Conservation (phyloP, 2,888 invertebrate species). For the Stenurella melanura region DNA sequence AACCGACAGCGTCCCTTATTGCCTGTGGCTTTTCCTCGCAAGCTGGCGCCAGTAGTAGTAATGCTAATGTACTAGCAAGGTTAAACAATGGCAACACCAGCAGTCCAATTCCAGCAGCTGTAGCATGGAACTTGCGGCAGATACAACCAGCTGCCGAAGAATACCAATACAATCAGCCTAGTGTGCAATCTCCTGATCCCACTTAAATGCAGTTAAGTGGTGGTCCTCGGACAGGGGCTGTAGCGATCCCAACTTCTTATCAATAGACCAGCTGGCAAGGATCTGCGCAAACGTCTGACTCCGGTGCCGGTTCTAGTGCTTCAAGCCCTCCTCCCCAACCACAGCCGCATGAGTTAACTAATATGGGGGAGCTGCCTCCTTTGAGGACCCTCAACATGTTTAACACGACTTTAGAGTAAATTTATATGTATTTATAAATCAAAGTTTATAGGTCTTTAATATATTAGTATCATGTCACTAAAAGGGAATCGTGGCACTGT, state of each 20-base stretch:
- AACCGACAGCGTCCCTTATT: constrained; percentile 84
- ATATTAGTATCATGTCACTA: constrained; percentile 32
- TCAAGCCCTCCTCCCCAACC: constrained; percentile 80
- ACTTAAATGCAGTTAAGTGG: constrained; percentile 87
- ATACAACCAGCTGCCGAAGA: constrained; percentile 81
- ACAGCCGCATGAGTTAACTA: constrained; percentile 88
- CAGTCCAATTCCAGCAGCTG: constrained; percentile 83
- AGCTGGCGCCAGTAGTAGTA: constrained; percentile 77
- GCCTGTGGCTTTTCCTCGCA: constrained; percentile 80
- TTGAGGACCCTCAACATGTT: constrained; percentile 95
- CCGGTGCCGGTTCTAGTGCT: constrained; percentile 74
- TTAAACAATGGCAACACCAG: constrained; percentile 82
- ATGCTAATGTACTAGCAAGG: constrained; percentile 77
- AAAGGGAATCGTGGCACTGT: constrained; percentile 49
- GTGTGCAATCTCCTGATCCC: constrained; percentile 88
- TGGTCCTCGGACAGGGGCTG: constrained; percentile 72
- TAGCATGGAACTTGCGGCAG: constrained; percentile 80
- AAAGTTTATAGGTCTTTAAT: constrained; percentile 9
- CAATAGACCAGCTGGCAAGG: constrained; percentile 71
- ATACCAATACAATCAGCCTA: constrained; percentile 80
- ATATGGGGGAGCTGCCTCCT: constrained; percentile 89
- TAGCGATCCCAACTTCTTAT: constrained; percentile 65
- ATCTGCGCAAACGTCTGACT: constrained; percentile 68
- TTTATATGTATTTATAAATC: constrained; percentile 24
- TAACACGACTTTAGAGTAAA: constrained; percentile 84